phyloP scores from a whole-genome alignment of 2,888 invertebrate species.

The Hypomecis atomaria region DNA sequence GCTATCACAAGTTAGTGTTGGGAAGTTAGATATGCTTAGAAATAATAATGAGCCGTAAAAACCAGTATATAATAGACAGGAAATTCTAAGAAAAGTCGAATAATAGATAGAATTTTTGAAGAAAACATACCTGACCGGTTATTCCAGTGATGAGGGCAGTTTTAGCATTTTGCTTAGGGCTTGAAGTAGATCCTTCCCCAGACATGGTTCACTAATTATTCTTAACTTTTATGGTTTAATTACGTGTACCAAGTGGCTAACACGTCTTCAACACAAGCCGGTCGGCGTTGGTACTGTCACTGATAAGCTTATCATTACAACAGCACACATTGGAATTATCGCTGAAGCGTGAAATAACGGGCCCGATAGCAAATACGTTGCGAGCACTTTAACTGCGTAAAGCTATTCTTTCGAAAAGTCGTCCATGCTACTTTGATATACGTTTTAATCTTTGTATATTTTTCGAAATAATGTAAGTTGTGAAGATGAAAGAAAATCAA shows the following conservation, averaged over 20 bases:
- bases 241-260: conserved; percentile 22
- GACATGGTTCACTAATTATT: conserved; percentile 59
- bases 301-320: conserved; percentile 56
- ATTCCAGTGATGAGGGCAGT: conserved; percentile 98
- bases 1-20: not conserved
- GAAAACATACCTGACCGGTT: conserved; percentile 93
- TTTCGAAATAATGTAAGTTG: too few species aligned
- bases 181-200: conserved; percentile 61
- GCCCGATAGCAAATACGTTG: conserved; percentile 3
- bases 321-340: conserved; percentile 32
- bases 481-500: too few species aligned
- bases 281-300: conserved; percentile 35
- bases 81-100: not conserved
- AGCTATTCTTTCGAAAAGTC: too few species aligned
- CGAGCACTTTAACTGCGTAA: not conserved
- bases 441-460: too few species aligned
- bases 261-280: conserved; percentile 50
- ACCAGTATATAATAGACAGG: not conserved
- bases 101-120: not conserved
- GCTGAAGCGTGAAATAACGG: conserved; percentile 31
- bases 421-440: not conserved
- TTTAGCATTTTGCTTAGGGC: conserved; percentile 72
- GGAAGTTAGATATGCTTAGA: not conserved
- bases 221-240: conserved; percentile 18
- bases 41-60: not conserved